Base-by-base conservation (phyloP, 2,888 invertebrate genomes). In the Altica lythri region DNA sequence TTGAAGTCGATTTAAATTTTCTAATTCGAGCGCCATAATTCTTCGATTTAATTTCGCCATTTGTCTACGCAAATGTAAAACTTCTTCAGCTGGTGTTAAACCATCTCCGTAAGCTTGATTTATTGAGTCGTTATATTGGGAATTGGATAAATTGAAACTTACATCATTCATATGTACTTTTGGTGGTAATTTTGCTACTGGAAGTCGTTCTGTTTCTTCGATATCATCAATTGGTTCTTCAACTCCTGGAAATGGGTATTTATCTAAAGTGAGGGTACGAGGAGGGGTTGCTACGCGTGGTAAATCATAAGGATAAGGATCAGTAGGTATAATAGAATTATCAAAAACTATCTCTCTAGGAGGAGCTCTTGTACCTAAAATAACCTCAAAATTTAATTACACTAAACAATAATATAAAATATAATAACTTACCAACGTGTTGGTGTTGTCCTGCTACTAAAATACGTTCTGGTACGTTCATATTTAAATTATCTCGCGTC, bases 381-480 rank as follows among this genome's bases (percentile, higher is more conserved):
- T 27, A 43, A 22, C 13, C 18, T 14, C 18, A 5, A 17, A 35
- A 10, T 40, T 14, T n/a, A n/a, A n/a, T n/a, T n/a, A n/a, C n/a
- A n/a, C n/a, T n/a, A 43, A n/a, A 43, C 9, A 48, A 13, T 10
- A 48, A 17, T 13, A 35, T 17, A 14, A 27, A 13, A 30, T 14
- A 29, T 35, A 14, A 12, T 44, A 19, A 58, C 59, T 22, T 73
- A 83, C 83, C 83, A 70, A 83, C 68, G 73, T 85, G 84, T 72
- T 86, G 84, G 68, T 85, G 84, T 75, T 86, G 85, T 72, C 95
- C 95, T 67, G 89, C 83, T 38, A 95, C 89, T 63, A 95, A 81
- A 74, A 96, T 95, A 71, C 94, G 84, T 71, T 95, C 95, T 2
- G 95, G 95, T 27, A 96, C 95, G 71, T 88, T 88, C 95, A 95